Percentiles rank a stretch among this genome's conserved stretches.
Evolutionary conservation across 2,888 invertebrate species (phyloP).

Genomic region (Eupeodes luniger): DNA sequence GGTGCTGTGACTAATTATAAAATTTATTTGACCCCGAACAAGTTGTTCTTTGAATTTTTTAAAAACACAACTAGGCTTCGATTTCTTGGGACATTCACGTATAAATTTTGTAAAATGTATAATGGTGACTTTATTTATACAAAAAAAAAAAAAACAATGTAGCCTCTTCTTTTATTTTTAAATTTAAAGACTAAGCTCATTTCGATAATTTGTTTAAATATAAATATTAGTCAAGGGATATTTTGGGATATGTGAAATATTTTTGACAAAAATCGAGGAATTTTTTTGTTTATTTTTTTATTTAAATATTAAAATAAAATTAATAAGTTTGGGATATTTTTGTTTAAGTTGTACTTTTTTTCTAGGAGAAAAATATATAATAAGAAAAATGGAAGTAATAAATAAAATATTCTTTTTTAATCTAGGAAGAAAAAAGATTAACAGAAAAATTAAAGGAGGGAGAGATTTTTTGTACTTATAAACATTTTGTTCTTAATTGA

Average conservation of each 20-base stretch:
- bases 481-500: constrained; percentile 64
- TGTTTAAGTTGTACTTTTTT: constrained; percentile 43
- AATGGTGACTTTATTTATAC: constrained; percentile 45
- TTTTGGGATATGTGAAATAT: constrained; percentile 76
- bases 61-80: constrained; percentile 81
- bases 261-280: constrained; percentile 76
- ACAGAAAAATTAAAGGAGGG: constrained; percentile 58
- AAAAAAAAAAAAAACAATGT: constrained; percentile 35
- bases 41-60: constrained; percentile 60
- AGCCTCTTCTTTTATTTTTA: constrained; percentile 29
- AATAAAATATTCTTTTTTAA: constrained; percentile 44
- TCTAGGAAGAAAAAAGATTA: constrained; percentile 63
- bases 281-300: constrained; percentile 58
- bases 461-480: constrained; percentile 69
- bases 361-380: constrained; percentile 59
- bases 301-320: constrained; percentile 47
- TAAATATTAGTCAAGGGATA: constrained; percentile 58
- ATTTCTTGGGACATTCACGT: constrained; percentile 83
- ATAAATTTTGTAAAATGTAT: constrained; percentile 24
- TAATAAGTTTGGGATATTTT: constrained; percentile 46
- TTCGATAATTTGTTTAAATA: constrained; percentile 52
- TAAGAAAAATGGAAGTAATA: constrained; percentile 48
- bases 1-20: constrained; percentile 52
- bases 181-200: constrained; percentile 59
- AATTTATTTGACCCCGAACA: constrained; percentile 52